phyloP scores from a whole-genome alignment of 1,140 invertebrate genomes.

The Ditylenchus dipsaci region DNA sequence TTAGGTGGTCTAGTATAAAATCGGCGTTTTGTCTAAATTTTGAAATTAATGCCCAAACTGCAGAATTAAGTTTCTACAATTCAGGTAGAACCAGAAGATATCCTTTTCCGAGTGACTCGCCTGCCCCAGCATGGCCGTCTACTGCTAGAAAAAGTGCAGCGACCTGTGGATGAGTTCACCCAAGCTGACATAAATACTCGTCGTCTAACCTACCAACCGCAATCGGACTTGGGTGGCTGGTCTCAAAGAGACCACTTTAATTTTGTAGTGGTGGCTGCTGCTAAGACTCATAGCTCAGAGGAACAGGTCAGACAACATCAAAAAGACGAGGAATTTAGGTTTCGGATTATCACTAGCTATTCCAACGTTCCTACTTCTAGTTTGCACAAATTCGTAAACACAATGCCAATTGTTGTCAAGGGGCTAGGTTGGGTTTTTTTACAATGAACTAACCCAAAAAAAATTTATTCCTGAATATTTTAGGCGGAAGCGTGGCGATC shows the following conservation, averaged over 20 bases:
- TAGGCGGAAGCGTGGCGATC: constrained; percentile 29
- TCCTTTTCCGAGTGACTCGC: constrained; percentile 44
- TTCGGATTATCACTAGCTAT: constrained; percentile 47
- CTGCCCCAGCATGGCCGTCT: constrained; percentile 46
- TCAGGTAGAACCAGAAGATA: constrained; percentile 35
- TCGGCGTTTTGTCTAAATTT: too few relatives aligned
- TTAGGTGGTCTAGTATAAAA: too few relatives aligned
- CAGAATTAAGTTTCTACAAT: constrained; percentile 4
- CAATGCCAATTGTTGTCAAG: background rate
- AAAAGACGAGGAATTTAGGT: constrained; percentile 39
- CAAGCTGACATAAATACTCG: constrained; percentile 44
- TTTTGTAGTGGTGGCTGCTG: constrained; percentile 34
- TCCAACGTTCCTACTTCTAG: constrained; percentile 23
- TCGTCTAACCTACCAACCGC: constrained; percentile 29
- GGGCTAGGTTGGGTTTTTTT: constrained; percentile 5
- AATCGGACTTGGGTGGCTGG: constrained; percentile 38
- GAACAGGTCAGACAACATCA: background rate
- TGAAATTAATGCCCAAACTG: too few relatives aligned
- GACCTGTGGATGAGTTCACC: constrained; percentile 36
- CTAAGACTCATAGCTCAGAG: background rate
- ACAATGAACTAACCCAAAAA: background rate
- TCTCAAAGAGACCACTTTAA: constrained; percentile 45
- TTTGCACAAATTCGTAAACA: constrained; percentile 24
- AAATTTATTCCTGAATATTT: background rate
- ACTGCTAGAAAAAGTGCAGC: constrained; percentile 22